Base-by-base conservation (phyloP, 2,797 vertebrate genomes). In the Rhinella marina region DNA sequence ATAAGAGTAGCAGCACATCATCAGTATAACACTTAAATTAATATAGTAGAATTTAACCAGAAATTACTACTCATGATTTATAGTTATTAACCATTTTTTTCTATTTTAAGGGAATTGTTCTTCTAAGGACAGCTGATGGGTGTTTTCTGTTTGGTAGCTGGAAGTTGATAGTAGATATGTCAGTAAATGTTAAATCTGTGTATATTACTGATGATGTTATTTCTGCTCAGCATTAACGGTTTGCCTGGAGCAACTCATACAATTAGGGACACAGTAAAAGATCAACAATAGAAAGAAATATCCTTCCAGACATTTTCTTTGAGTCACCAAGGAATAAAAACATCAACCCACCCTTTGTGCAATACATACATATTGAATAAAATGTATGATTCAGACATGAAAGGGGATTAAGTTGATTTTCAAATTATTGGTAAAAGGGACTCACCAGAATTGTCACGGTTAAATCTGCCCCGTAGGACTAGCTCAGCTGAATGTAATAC, bases 81-180 rank as follows among this genome's bases (percentile, higher is more conserved):
- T 73, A 7, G 41, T 21, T 73, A 73, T 8, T 3, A 0, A 8
- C 41, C 10, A 52, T 52, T 76, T 75, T 76, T 75, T 50, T n/a
- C n/a, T 16, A 13, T 5, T 52, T 23, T 13, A 10, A 23, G 73
- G 70, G 17, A 14, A 41, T 48, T 41, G 16, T 19, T 48, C 29
- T 73, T n/a, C 48, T 77, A 25, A 54, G 50, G 75, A 54, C 11
- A 77, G 50, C 25, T 79, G 16, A 59, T 79, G n/a, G 77, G 19
- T 29, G 16, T 57, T 29, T 79, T 59, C 2, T 29, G 41, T 57
- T 57, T 59, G 54, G 52, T 57, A 59, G 80, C 80, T 59, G 54
- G 32, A 59, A 56, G 29, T 57, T 79, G 25, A 59, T 79, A 79
- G 48, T 54, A 54, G 75, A 54, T 77, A 77, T 77, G 75, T 77